phyloP scores from a whole-genome alignment of 2,888 invertebrate genomes.

The Drosophila lacicola region DNA sequence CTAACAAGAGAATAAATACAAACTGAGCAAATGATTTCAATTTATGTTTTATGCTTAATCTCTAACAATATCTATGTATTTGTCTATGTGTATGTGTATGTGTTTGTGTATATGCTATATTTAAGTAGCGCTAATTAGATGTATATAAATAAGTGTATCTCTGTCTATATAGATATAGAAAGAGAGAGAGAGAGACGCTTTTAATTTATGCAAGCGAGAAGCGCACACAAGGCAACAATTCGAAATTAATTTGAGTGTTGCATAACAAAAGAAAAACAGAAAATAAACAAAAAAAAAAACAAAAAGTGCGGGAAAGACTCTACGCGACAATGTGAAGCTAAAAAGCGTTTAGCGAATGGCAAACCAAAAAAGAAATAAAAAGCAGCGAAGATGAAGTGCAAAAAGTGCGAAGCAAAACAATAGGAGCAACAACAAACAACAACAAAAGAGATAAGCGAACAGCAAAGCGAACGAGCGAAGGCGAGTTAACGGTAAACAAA shows the following conservation, averaged over 20 bases:
- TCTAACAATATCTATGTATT: slow-evolving; percentile 26
- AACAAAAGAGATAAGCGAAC: background rate
- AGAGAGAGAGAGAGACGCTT: slow-evolving; percentile 11
- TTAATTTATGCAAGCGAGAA: slow-evolving; percentile 70
- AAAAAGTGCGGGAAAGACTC: slow-evolving; percentile 3
- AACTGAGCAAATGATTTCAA: background rate
- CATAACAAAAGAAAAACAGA: slow-evolving; percentile 52
- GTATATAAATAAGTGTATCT: slow-evolving; percentile 8
- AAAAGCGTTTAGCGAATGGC: slow-evolving; percentile 31
- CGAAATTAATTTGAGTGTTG: slow-evolving; percentile 68
- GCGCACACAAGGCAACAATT: slow-evolving; percentile 48
- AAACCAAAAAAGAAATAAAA: slow-evolving; percentile 32
- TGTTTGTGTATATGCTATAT: slow-evolving; percentile 7
- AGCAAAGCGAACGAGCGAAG: slow-evolving; percentile 1
- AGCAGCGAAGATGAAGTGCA: slow-evolving; percentile 69
- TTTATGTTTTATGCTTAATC: slow-evolving; percentile 9
- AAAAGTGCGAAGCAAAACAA: slow-evolving; percentile 63
- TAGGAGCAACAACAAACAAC: slow-evolving; percentile 3
- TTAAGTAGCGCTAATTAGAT: slow-evolving; percentile 36
- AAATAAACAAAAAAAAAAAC: slow-evolving; percentile 9
- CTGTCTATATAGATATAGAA: slow-evolving; percentile 4
- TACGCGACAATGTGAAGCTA: slow-evolving; percentile 25
- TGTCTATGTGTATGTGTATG: slow-evolving; percentile 21
- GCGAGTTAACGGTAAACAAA: background rate
- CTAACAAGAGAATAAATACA: slow-evolving; percentile 12